Evolutionary conservation across 2,113 vertebrate genomes (phyloP), one percentile per base, ranked within the genome.

Genomic region (Baryphthengus martii): DNA sequence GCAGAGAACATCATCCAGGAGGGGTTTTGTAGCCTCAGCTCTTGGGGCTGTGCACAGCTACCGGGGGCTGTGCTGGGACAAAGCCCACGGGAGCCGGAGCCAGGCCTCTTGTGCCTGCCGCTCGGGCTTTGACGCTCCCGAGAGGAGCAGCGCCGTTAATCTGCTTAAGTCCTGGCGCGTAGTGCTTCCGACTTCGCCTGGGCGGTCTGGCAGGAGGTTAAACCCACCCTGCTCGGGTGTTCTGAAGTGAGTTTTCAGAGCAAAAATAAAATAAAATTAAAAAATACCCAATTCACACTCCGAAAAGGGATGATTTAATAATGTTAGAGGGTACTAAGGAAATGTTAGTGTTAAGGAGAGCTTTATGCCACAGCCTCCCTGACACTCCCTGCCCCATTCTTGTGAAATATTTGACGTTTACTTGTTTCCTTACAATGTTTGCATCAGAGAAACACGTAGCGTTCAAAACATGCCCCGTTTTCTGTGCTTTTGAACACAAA

Each of bases 401-500:
- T 35, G 52, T 58, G 65, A 87, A 59, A 49, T n/a, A 35, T n/a
- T 31, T 56, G 7, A 2, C 12, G 19, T 18, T 79, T 67, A n/a
- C 21, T 66, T 67, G 10, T 17, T 84, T 74, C 35, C 49, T 73
- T 40, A 4, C 14, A 2, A 14, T 8, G 25, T 44, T 65, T 44
- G 10, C 78, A 3, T 44, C 33, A 1, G 71, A 71, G 47, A 45
- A 90, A 12, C 1, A 16, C 29, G 1, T 1, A 37, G 21, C 17
- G 18, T 49, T 28, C 71, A 37, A 40, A 76, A 25, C 4, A 5
- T 2, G 14, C 29, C 33, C 67, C 3, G 7, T 14, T 74, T 66
- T 42, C 1, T 0, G 1, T 59, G 55, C 56, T 44, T 35, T 17
- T 28, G 29, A 17, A 13, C 11, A 5, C 4, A 40, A 59, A 63